Percentiles rank a stretch among this genome's conserved stretches.
These are phyloP conservation scores for Oryzias melastigma DNA, from an alignment of 2,113 vertebrate genomes.

Conservation along the genomic window DNA sequence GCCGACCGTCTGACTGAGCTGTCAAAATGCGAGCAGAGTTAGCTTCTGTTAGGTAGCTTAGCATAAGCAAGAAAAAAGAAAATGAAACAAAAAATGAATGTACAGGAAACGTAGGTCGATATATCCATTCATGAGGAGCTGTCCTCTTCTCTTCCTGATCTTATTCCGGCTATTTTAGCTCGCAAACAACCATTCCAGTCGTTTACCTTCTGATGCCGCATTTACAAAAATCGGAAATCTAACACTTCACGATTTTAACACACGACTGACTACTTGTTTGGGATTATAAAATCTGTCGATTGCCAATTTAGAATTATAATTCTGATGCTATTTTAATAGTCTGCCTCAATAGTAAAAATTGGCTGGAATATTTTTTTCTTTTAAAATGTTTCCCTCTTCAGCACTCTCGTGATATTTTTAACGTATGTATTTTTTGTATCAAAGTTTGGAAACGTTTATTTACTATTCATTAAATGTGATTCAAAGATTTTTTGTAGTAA, in stretches of 20 bases:
- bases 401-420: too few species aligned
- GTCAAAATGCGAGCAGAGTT: conserved; percentile 42
- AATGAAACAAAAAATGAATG: conserved; percentile 6
- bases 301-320: too few species aligned
- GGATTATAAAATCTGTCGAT: too few species aligned
- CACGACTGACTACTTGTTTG: background rate
- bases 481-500: too few species aligned
- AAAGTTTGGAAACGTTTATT: too few species aligned
- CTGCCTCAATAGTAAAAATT: background rate
- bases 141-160: conserved; percentile 25
- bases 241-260: rapidly evolving
- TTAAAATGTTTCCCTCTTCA: background rate
- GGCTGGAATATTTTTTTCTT: too few species aligned
- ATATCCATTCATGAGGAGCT: conserved; percentile 33
- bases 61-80: conserved; percentile 5
- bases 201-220: conserved; percentile 58
- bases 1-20: conserved; percentile 38
- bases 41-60: conserved; percentile 12
- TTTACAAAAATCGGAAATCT: background rate
- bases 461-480: too few species aligned
- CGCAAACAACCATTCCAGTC: conserved; percentile 20
- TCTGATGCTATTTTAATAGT: background rate
- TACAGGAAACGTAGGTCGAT: conserved; percentile 40
- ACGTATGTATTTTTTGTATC: too few species aligned
- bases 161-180: conserved; percentile 24